Evolutionary conservation across 2,113 vertebrate species (phyloP).

Genomic region (Amazona vittata): DNA sequence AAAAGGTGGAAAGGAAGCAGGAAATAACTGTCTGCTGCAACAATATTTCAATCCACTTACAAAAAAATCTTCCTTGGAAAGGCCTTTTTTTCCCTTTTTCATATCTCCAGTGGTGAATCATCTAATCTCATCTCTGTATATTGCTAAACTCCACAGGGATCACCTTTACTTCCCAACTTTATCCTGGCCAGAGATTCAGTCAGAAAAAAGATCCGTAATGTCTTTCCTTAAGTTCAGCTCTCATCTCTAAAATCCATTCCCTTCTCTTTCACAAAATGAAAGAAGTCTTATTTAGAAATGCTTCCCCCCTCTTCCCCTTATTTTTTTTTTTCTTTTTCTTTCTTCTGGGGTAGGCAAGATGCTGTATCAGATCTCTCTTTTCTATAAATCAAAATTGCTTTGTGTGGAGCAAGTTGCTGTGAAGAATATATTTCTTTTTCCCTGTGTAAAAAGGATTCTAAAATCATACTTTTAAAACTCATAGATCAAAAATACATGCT

Average conservation of each 20-base stretch:
- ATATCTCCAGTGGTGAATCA: conserved; percentile 38
- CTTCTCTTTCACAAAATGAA: not conserved
- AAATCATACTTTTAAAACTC: not conserved
- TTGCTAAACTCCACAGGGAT: conserved; percentile 69
- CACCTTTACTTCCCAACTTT: conserved; percentile 67
- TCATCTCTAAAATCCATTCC: conserved; percentile 1
- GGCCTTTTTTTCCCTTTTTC: conserved; percentile 45
- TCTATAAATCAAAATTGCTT: conserved; percentile 1
- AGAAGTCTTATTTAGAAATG: not conserved
- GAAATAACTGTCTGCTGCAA: conserved; percentile 18
- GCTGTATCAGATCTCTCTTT: not conserved
- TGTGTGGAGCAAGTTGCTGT: not conserved
- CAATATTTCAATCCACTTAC: conserved; percentile 47
- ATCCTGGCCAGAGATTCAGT: conserved; percentile 14
- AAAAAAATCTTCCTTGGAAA: conserved; percentile 32
- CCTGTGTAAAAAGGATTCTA: not conserved
- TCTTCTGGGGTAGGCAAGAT: not conserved
- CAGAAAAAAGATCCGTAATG: conserved; percentile 43
- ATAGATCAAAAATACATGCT: conserved; percentile 1
- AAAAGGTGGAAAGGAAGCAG: not conserved
- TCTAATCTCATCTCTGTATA: conserved; percentile 40
- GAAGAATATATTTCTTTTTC: not conserved
- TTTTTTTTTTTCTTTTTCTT: not conserved
- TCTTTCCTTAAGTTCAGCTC: conserved; percentile 39
- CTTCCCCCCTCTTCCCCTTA: not conserved